Evolutionary conservation across 2,888 invertebrate species (phyloP).

Genomic region (Pollenia amentaria): DNA sequence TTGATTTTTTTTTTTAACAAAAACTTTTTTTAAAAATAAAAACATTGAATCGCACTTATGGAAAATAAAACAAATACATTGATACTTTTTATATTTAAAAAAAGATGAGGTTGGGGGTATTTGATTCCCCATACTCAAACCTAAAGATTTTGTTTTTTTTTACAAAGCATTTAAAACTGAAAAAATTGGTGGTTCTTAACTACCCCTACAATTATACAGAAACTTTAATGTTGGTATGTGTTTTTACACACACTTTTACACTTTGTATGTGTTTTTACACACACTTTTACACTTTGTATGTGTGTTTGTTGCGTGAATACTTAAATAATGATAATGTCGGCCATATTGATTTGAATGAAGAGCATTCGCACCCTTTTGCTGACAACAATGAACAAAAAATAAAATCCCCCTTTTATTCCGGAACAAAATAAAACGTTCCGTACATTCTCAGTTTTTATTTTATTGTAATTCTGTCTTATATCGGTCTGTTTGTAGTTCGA

Average conservation of each 20-base stretch:
- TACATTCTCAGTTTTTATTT: conserved; percentile 37
- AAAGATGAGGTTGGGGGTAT: neutral
- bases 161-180: conserved; percentile 65
- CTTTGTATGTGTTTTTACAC: conserved; percentile 33
- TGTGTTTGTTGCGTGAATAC: conserved; percentile 57
- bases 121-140: neutral
- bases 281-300: conserved; percentile 49
- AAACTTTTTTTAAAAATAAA: conserved; percentile 60
- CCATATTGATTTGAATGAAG: conserved; percentile 78
- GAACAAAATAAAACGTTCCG: conserved; percentile 37
- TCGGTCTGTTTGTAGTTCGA: conserved; percentile 73
- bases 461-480: conserved; percentile 49
- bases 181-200: conserved; percentile 10
- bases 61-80: conserved; percentile 25
- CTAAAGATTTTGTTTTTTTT: neutral
- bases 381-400: conserved; percentile 46
- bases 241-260: conserved; percentile 46
- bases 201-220: conserved; percentile 56
- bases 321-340: conserved; percentile 74
- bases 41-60: conserved; percentile 75
- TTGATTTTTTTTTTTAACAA: conserved; percentile 12
- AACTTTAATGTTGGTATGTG: conserved; percentile 18
- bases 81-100: neutral
- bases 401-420: conserved; percentile 59
- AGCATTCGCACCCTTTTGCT: conserved; percentile 77